Conservation (phyloP, 1,140 invertebrate genomes). For the Neomicropteryx cornuta region DNA sequence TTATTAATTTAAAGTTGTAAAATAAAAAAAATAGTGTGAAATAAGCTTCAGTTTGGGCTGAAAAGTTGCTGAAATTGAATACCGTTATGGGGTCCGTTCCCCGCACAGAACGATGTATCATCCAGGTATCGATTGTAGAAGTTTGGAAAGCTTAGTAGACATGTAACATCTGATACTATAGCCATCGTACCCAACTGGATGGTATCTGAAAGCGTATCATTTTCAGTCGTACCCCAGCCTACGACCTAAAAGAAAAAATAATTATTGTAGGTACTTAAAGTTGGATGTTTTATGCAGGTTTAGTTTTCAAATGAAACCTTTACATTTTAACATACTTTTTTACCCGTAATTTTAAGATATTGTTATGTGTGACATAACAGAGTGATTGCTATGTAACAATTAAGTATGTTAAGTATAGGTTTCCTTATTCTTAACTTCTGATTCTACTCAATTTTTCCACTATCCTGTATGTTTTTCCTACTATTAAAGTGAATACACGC, state of each 20-base stretch:
- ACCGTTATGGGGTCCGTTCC: no score
- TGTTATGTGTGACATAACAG: not conserved
- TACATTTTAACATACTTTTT: not conserved
- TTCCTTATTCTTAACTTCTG: not conserved
- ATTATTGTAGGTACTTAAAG: not conserved
- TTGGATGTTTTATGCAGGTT: not conserved
- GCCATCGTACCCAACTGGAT: conserved; percentile 36
- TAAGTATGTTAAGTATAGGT: not conserved
- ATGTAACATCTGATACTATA: conserved; percentile 32
- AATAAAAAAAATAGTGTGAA: no score
- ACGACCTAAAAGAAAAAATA: conserved; percentile 6
- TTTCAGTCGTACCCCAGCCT: conserved; percentile 11
- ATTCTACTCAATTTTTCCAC: not conserved
- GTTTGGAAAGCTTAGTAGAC: conserved; percentile 32
- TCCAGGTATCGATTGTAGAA: conserved; percentile 36
- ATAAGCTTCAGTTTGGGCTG: no score
- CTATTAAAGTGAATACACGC: no score
- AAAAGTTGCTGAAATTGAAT: no score
- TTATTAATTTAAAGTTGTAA: no score
- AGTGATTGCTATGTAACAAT: not conserved
- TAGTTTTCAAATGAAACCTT: not conserved
- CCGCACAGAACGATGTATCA: conserved; percentile 37
- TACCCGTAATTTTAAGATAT: not conserved
- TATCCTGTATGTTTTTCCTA: no score
- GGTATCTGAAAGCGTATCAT: conserved; percentile 10